phyloP scores from a whole-genome alignment of 2,113 vertebrate species.

The Orycteropus afer region DNA sequence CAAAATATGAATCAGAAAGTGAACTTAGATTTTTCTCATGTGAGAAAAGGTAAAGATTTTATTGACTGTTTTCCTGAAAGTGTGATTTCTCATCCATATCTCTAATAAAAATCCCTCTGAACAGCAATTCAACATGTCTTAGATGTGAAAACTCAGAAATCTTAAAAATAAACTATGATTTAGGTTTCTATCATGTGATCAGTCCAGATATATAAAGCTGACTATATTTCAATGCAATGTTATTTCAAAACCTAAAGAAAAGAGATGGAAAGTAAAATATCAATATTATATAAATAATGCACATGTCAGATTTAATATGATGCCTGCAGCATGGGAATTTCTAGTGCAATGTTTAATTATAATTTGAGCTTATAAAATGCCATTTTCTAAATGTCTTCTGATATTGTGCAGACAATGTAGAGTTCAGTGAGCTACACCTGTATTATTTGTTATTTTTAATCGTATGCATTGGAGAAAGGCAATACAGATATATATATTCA shows the following conservation, averaged over 20 bases:
- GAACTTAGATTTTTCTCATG: not conserved
- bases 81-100: not conserved
- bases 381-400: not conserved
- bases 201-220: conserved; percentile 59
- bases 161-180: conserved; percentile 73
- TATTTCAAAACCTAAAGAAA: conserved; percentile 66
- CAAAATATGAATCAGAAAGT: not conserved
- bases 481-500: not conserved
- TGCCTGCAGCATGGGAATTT: conserved; percentile 38
- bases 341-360: conserved; percentile 60
- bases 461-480: not conserved
- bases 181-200: conserved; percentile 68
- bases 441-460: not conserved
- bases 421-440: not conserved
- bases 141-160: conserved; percentile 62
- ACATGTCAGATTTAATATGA: conserved; percentile 71
- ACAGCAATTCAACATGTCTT: conserved; percentile 53
- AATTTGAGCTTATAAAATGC: conserved; percentile 41
- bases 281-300: conserved; percentile 76
- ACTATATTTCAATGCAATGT: conserved; percentile 68
- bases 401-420: not conserved
- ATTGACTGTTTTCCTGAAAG: conserved; percentile 18
- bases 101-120: conserved; percentile 30
- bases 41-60: conserved; percentile 18
- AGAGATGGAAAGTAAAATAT: conserved; percentile 76